Percentiles rank a stretch among this genome's conserved stretches.
Evolutionary conservation across 2,113 vertebrate species (phyloP).

Genomic region (Prochilodus magdalenae): DNA sequence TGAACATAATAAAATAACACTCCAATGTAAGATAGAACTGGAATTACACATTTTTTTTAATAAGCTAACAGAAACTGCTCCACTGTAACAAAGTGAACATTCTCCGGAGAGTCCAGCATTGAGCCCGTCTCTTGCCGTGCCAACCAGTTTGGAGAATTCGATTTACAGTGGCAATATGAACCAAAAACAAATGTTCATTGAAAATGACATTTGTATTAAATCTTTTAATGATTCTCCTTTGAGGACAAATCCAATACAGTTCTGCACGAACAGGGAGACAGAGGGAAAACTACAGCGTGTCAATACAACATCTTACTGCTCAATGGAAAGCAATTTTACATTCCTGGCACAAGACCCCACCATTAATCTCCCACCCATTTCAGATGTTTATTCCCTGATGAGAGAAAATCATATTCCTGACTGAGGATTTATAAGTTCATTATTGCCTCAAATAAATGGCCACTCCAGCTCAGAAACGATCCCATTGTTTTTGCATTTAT

Average conservation of each 20-base stretch:
- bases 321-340: conserved; percentile 60
- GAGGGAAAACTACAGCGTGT: conserved; percentile 41
- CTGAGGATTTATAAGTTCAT: conserved; percentile 86
- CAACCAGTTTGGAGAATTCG: conserved; percentile 5
- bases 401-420: conserved; percentile 82
- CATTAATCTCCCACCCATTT: conserved; percentile 83
- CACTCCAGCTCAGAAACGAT: conserved; percentile 78
- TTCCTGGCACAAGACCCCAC: conserved; percentile 64
- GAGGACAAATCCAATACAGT: conserved; percentile 37
- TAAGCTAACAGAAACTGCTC: background rate
- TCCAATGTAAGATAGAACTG: too few relatives aligned
- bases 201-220: conserved; percentile 49
- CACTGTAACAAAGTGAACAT: background rate
- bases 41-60: background rate
- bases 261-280: conserved; percentile 3
- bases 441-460: conserved; percentile 84
- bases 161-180: conserved; percentile 25
- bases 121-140: conserved; percentile 4
- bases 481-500: conserved; percentile 86
- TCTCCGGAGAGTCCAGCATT: background rate
- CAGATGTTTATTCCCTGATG: conserved; percentile 84
- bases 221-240: conserved; percentile 45
- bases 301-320: conserved; percentile 52
- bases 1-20: too few relatives aligned
- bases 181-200: conserved; percentile 33